Conservation (phyloP, 1,140 invertebrate genomes). For the Ylistrum balloti region DNA sequence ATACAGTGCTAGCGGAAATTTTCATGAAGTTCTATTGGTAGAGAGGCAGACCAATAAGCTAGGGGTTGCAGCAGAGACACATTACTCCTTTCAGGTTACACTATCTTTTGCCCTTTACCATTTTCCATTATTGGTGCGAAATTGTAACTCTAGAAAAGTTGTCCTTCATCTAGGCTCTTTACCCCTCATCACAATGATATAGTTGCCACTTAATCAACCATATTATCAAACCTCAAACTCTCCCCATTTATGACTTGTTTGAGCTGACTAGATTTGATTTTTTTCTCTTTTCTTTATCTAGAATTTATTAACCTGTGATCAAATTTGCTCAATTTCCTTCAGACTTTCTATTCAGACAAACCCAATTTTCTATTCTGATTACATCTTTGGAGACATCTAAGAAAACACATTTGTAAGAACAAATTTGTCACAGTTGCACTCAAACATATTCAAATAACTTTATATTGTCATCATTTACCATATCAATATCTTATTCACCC, state of each 20-base stretch:
- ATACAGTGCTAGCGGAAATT: no score
- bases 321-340: not conserved
- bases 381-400: not conserved
- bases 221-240: not conserved
- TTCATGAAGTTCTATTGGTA: no score
- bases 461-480: not conserved
- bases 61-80: no score
- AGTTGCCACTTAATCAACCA: no score
- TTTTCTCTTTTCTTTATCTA: not conserved
- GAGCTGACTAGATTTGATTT: not conserved
- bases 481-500: not conserved
- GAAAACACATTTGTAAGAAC: not conserved
- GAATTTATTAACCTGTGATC: no score
- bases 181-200: no score
- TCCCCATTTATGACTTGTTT: not conserved
- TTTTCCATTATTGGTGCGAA: no score
- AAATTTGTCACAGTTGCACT: not conserved
- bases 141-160: no score
- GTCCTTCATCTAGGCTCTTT: no score
- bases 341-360: not conserved
- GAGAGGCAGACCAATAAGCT: no score
- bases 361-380: not conserved
- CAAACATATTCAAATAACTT: not conserved
- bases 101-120: no score
- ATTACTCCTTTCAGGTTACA: no score